These are phyloP conservation scores for Dolichoris vasculosae DNA, from an alignment of 1,140 invertebrate species.

Conservation along the genomic window DNA sequence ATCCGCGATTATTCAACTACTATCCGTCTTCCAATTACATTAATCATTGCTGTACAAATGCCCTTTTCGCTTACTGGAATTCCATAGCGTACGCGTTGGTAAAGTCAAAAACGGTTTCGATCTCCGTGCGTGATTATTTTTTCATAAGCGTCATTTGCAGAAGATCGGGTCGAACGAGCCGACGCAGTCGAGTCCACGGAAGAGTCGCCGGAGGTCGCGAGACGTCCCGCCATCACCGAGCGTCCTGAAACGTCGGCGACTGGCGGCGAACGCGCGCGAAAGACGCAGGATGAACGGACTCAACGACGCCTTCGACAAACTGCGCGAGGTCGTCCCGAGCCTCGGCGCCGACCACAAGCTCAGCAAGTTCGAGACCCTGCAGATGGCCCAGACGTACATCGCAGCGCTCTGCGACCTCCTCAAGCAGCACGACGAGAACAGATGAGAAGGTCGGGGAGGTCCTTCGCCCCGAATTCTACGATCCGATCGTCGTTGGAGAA, in stretches of 20 bases:
- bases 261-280: slow-evolving; percentile 87
- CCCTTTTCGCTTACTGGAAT: background rate
- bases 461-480: background rate
- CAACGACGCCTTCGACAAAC: slow-evolving; percentile 87
- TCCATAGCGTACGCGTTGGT: background rate
- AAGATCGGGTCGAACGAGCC: slow-evolving; percentile 59
- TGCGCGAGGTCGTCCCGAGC: slow-evolving; percentile 87
- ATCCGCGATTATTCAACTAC: too few species aligned
- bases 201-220: slow-evolving; percentile 66
- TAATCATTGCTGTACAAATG: too few species aligned
- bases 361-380: slow-evolving; percentile 90
- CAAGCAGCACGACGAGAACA: slow-evolving; percentile 66
- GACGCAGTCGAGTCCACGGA: slow-evolving; percentile 64
- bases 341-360: slow-evolving; percentile 86
- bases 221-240: slow-evolving; percentile 76
- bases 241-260: slow-evolving; percentile 78
- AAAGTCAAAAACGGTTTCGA: background rate
- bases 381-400: slow-evolving; percentile 93
- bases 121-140: too few species aligned
- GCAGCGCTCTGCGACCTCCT: slow-evolving; percentile 78
- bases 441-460: slow-evolving; percentile 35
- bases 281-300: slow-evolving; percentile 87
- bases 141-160: slow-evolving; percentile 1
- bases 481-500: background rate
- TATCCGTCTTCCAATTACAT: too few species aligned